Conservation (phyloP, 2,797 vertebrate species). For the Apogon talboti region DNA sequence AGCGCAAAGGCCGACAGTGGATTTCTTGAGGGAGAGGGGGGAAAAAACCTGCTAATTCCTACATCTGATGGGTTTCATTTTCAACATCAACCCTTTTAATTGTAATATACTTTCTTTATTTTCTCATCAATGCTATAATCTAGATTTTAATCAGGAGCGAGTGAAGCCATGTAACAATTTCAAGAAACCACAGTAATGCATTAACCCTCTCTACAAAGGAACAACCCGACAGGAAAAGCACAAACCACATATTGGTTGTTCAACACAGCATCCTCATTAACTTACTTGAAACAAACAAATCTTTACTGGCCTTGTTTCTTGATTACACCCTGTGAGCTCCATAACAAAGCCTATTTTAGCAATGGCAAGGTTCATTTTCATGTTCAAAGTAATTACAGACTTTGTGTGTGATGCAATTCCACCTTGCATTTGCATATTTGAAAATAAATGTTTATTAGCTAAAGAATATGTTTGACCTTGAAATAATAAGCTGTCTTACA, state of each 20-base stretch:
- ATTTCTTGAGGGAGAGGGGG: neutral
- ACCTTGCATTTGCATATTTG: slow-evolving; percentile 35
- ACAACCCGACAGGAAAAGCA: slow-evolving; percentile 20
- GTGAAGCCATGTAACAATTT: slow-evolving; percentile 41
- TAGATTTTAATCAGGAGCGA: slow-evolving; percentile 48
- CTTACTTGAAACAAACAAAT: slow-evolving; percentile 58
- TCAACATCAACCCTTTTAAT: slow-evolving; percentile 27
- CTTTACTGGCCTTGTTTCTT: slow-evolving; percentile 63
- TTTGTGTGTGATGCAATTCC: slow-evolving; percentile 41
- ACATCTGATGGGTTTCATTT: slow-evolving; percentile 46
- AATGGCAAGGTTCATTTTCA: slow-evolving; percentile 66
- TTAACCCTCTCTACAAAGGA: slow-evolving; percentile 28
- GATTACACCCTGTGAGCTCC: slow-evolving; percentile 62
- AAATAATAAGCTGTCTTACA: slow-evolving; percentile 35
- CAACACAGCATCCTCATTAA: slow-evolving; percentile 65
- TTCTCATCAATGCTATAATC: slow-evolving; percentile 43
- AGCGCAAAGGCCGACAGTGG: neutral
- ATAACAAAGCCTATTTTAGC: slow-evolving; percentile 60
- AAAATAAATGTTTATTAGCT: slow-evolving; percentile 53
- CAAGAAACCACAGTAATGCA: slow-evolving; percentile 23
- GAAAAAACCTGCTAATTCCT: neutral
- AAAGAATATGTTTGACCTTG: slow-evolving; percentile 34
- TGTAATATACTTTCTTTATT: slow-evolving; percentile 40
- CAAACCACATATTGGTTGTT: slow-evolving; percentile 49
- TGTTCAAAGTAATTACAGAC: slow-evolving; percentile 62